These are phyloP conservation scores for Arctocebus calabarensis DNA, from an alignment of 2,797 vertebrate genomes.

Conservation along the genomic window DNA sequence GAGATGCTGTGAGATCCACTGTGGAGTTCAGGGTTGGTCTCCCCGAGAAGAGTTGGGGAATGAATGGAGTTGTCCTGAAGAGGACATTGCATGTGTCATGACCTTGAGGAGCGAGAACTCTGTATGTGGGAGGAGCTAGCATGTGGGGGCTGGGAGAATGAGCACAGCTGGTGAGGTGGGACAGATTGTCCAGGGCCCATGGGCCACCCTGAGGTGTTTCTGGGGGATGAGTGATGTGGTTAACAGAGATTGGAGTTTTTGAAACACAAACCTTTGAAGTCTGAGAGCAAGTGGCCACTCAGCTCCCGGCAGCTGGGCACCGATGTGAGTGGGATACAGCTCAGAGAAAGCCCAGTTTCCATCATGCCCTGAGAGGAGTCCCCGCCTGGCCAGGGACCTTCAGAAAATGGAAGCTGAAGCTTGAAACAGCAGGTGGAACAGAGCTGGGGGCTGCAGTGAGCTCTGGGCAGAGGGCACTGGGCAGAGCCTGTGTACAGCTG, in stretches of 20 bases:
- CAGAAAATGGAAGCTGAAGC: neutral
- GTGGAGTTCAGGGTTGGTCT: too few species aligned
- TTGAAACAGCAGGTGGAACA: neutral
- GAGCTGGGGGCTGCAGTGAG: neutral
- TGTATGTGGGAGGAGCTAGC: neutral
- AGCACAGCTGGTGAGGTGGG: neutral
- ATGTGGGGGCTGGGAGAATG: too few species aligned
- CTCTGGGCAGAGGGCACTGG: neutral
- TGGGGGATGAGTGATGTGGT: too few species aligned
- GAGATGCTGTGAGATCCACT: neutral
- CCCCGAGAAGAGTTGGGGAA: too few species aligned
- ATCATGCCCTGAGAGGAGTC: neutral
- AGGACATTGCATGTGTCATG: neutral
- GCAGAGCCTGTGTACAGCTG: neutral
- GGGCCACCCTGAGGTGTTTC: neutral
- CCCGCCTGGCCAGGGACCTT: accelerated
- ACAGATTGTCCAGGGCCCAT: neutral
- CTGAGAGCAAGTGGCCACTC: neutral
- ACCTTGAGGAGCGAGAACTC: neutral
- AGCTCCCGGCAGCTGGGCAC: neutral
- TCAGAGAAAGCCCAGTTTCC: neutral
- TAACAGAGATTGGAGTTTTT: neutral
- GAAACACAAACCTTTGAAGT: neutral
- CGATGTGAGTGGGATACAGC: neutral
- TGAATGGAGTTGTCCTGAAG: neutral